These are phyloP conservation scores for Lasioglossum figueresi DNA, from an alignment of 2,888 invertebrate genomes.

Conservation along the genomic window DNA sequence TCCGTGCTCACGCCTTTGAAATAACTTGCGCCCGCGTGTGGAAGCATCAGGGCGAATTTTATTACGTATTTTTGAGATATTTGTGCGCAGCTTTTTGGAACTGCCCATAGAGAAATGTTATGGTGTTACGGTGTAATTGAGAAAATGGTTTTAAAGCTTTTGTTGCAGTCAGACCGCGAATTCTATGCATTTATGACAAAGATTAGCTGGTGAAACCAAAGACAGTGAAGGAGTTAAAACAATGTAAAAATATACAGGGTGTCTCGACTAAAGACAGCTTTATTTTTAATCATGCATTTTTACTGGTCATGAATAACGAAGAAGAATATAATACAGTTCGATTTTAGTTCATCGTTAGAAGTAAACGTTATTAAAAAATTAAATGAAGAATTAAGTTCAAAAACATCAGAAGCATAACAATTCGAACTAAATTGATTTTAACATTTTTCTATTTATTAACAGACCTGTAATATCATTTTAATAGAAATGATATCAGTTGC, in stretches of 20 bases:
- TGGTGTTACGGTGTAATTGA: constrained; percentile 5
- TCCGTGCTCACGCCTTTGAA: neutral
- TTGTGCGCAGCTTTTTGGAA: neutral
- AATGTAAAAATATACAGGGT: too few species aligned
- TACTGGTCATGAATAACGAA: too few species aligned
- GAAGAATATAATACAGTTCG: too few species aligned
- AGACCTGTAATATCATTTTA: neutral
- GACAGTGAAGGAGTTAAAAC: too few species aligned
- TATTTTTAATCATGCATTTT: too few species aligned
- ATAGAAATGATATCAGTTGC: neutral
- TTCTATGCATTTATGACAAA: neutral
- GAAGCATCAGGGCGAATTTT: neutral
- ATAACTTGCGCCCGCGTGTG: neutral
- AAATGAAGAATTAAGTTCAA: too few species aligned
- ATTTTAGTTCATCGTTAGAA: too few species aligned
- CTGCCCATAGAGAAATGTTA: neutral
- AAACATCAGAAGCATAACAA: too few species aligned
- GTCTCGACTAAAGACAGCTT: too few species aligned
- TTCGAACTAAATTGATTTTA: too few species aligned
- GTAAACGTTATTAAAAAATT: too few species aligned
- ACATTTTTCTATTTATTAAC: too few species aligned
- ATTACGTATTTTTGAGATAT: neutral
- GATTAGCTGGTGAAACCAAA: neutral
- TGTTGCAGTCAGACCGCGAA: neutral
- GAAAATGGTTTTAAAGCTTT: neutral